A percentile compares a stretch with the other conserved stretches of the same genome.
Conservation (phyloP, 1,140 invertebrate species). For the Caenorhabditis remanei region DNA sequence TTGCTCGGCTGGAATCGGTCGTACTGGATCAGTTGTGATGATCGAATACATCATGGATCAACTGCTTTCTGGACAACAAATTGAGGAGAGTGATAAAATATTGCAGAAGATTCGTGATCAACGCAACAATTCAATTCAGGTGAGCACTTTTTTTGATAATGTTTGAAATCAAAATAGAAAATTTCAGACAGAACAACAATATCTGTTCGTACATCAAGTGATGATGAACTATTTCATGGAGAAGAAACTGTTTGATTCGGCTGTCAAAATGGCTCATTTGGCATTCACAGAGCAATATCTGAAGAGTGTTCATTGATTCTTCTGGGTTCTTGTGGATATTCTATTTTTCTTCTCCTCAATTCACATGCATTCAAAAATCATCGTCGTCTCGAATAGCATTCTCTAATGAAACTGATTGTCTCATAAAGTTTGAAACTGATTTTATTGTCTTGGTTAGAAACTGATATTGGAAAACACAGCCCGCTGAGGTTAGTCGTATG, state of each 20-base stretch:
- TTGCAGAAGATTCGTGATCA: slow-evolving; percentile 54
- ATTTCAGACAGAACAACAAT: slow-evolving; percentile 37
- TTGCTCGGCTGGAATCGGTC: slow-evolving; percentile 94
- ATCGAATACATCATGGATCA: slow-evolving; percentile 62
- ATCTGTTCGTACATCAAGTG: slow-evolving; percentile 58
- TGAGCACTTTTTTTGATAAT: background rate
- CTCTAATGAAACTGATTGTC: too few species aligned
- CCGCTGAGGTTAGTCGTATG: too few species aligned
- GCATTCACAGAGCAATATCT: slow-evolving; percentile 33
- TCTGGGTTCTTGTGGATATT: too few species aligned
- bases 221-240: slow-evolving; percentile 58
- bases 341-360: too few species aligned
- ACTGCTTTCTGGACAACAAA: slow-evolving; percentile 10
- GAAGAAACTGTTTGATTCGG: slow-evolving; percentile 45
- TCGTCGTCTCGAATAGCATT: too few species aligned
- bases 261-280: background rate
- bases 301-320: background rate
- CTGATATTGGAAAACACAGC: too few species aligned
- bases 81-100: slow-evolving; percentile 50
- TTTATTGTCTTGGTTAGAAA: too few species aligned
- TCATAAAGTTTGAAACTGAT: too few species aligned
- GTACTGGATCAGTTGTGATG: slow-evolving; percentile 83
- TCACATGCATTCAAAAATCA: too few species aligned
- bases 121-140: slow-evolving; percentile 51
- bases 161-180: background rate